Base-by-base conservation (phyloP, 2,888 invertebrate genomes). In the Agrochola macilenta region DNA sequence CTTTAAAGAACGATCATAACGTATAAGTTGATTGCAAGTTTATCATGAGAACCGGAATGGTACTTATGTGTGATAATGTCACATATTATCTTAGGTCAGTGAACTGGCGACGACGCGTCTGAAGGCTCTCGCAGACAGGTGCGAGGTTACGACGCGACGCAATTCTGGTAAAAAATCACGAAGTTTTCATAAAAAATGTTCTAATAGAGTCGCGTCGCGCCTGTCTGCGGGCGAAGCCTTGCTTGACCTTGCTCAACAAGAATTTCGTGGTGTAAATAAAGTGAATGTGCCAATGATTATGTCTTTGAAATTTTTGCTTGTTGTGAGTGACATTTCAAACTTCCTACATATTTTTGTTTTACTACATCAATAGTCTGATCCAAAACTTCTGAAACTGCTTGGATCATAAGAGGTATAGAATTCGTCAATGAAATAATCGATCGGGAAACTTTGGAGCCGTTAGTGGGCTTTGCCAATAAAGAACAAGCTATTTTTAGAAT, bases 161-260 rank as follows among this genome's bases (percentile, higher is more conserved):
- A 1, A 35, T 63, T 63, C 35, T 35, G 63, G 23, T 12, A 8
- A 30, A 20, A 30, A 20, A 35, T 35, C 20, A 46, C 46, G 17
- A 1, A 23, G 14, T 8, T 26, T 30, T 14, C 12, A 23, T 11
- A 14, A 30, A 30, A 14, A 26, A 0, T 66, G 12, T 26, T 66
- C 2, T 23, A 30, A 8, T 23, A 49, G 8, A 20, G 12, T 14
- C 14, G 26, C 30, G 14, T 23, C 8, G 30, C 23, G 5, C 0
- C 1, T 49, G 14, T 49, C n/a, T n/a, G 12, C 12, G 1, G 7
- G 52, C 7, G 5, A n/a, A 46, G 11, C 9, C 43, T 43, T 71
- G 80, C 35, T 35, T 35, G 35, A 66, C 79, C 80, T 72, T 66
- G 9, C 61, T 66, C 39, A 80, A 61, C 61, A 79, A 61, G 26